phyloP scores from a whole-genome alignment of 2,888 invertebrate genomes.

The Podabrus alpinus region DNA sequence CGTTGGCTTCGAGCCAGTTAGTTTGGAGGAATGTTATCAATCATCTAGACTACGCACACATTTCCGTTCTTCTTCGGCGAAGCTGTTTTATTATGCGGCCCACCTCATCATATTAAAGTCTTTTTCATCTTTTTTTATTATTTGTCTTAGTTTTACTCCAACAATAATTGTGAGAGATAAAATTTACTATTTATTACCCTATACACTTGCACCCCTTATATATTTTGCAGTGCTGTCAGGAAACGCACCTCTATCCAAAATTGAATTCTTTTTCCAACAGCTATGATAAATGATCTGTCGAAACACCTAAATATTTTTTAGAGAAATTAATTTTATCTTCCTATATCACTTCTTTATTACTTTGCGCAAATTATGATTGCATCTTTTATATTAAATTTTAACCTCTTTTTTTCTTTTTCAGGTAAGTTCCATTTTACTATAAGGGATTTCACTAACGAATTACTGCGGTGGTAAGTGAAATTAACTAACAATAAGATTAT shows the following conservation, averaged over 20 bases:
- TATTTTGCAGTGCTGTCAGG: constrained; percentile 8
- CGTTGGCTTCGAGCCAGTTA: constrained; percentile 40
- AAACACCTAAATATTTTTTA: not conserved
- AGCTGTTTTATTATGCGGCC: constrained; percentile 44
- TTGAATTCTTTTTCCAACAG: constrained; percentile 14
- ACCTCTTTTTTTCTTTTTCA: not conserved
- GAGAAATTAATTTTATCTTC: not conserved
- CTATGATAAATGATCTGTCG: constrained; percentile 3
- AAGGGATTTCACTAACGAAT: not conserved
- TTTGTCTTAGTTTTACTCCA: constrained; percentile 30
- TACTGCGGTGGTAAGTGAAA: not conserved
- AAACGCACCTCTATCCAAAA: constrained; percentile 9
- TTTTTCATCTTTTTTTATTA: constrained; percentile 48
- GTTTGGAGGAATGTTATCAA: constrained; percentile 43
- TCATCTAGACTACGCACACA: constrained; percentile 42
- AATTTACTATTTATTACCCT: constrained; percentile 22
- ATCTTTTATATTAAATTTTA: not conserved
- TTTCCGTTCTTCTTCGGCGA: constrained; percentile 38
- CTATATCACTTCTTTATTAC: not conserved
- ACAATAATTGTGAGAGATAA: constrained; percentile 25
- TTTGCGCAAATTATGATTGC: not conserved
- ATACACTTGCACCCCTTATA: constrained; percentile 13
- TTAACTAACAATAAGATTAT: not conserved
- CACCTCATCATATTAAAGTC: constrained; percentile 53
- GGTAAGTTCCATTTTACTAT: not conserved